Conservation (phyloP, 53 echinoderm and acorn worm genomes). For the Temnopleurus reevesii region DNA sequence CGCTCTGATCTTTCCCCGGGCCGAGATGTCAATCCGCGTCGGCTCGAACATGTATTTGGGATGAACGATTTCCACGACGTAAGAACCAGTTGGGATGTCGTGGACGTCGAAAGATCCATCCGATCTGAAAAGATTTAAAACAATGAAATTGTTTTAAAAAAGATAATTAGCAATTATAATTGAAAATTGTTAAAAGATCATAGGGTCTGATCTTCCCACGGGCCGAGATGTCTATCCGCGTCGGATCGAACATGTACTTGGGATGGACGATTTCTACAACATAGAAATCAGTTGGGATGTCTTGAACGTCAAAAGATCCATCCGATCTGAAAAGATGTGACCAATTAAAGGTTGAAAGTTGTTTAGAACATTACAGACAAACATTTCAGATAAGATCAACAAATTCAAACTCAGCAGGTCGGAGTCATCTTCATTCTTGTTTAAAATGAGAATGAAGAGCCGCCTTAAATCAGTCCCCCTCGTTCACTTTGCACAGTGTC, state of each 20-base stretch:
- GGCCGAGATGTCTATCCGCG: constrained; percentile 89
- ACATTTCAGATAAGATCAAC: no score
- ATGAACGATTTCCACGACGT: constrained; percentile 83
- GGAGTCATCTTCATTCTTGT: no score
- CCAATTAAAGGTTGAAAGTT: no score
- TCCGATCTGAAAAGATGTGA: no score
- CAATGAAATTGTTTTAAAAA: not conserved
- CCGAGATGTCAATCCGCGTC: constrained; percentile 88
- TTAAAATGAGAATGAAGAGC: no score
- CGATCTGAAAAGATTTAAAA: constrained; percentile 54
- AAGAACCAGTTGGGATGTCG: constrained; percentile 86
- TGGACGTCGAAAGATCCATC: constrained; percentile 87
- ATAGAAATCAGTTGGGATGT: constrained; percentile 87
- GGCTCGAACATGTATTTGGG: constrained; percentile 89
- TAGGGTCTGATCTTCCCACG: constrained; percentile 96
- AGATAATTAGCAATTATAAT: no score
- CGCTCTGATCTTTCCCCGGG: constrained; percentile 93
- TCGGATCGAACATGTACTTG: constrained; percentile 83
- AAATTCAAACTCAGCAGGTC: no score
- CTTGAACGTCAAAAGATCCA: constrained; percentile 80
- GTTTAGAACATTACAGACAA: no score
- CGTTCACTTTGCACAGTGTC: no score
- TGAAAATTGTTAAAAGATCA: no score
- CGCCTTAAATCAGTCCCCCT: no score
- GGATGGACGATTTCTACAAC: constrained; percentile 87